These are phyloP conservation scores for Fregata magnificens DNA, from an alignment of 2,113 vertebrate genomes.

Conservation along the genomic window DNA sequence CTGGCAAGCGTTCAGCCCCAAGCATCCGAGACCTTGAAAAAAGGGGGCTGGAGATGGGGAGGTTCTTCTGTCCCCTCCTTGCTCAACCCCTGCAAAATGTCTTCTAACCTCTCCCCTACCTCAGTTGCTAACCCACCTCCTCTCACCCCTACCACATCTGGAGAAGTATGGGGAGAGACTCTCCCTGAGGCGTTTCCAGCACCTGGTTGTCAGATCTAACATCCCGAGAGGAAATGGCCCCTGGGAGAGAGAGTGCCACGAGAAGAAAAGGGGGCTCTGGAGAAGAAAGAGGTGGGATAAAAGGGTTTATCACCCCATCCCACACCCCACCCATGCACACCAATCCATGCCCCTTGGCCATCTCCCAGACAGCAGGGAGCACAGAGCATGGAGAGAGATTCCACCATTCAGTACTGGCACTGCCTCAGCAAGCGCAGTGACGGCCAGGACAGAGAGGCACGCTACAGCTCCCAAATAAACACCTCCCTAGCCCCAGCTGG, in stretches of 20 bases:
- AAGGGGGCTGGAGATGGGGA: neutral
- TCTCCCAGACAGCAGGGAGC: neutral
- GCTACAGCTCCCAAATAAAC: neutral
- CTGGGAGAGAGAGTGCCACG: neutral
- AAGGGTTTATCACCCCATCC: neutral
- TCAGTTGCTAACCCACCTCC: neutral
- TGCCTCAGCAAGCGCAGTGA: fast-evolving
- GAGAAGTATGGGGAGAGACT: neutral
- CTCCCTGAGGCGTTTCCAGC: neutral
- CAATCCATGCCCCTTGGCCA: neutral
- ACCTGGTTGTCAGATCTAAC: neutral
- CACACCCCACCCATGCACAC: neutral
- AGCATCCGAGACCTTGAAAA: slow-evolving; percentile 43
- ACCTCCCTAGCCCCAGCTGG: neutral
- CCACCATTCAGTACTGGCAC: neutral
- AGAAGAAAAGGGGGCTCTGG: neutral
- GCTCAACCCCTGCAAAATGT: neutral
- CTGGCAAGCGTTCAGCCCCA: slow-evolving; percentile 56
- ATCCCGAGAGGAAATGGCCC: neutral
- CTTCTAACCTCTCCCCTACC: neutral
- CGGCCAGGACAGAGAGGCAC: fast-evolving
- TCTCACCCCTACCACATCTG: neutral
- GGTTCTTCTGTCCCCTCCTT: neutral
- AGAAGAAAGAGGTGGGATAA: slow-evolving; percentile 5
- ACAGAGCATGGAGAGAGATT: neutral